Evolutionary conservation across 2,797 vertebrate species (phyloP).

Genomic region (Macrochelys suwanniensis): DNA sequence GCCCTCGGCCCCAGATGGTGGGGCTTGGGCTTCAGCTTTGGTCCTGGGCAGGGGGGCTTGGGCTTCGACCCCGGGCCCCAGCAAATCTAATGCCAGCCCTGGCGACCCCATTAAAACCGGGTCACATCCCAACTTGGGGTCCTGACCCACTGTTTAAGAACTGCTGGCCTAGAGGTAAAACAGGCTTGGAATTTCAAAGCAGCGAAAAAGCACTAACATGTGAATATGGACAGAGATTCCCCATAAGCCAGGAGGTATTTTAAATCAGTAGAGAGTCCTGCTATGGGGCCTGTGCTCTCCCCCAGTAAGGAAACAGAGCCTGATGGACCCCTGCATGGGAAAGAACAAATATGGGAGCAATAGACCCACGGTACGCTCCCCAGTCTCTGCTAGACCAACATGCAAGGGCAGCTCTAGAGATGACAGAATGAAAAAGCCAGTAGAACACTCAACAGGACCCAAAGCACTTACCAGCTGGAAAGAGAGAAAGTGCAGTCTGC

Average conservation of each 20-base stretch:
- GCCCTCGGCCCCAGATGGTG: no score
- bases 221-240: neutral
- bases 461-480: neutral
- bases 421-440: neutral
- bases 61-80: no score
- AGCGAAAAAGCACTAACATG: neutral
- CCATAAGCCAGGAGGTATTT: rapidly evolving
- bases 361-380: neutral
- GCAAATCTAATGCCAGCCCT: no score
- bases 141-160: no score
- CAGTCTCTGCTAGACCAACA: neutral
- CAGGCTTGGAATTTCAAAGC: neutral
- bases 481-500: neutral
- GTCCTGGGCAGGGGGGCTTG: no score
- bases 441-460: neutral
- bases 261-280: neutral
- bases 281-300: neutral
- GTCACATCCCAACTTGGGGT: no score
- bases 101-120: no score
- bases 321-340: neutral
- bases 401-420: neutral
- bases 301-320: neutral
- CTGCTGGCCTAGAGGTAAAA: neutral
- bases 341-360: neutral
- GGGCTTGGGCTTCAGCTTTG: no score